Evolutionary conservation across 1,140 invertebrate species (phyloP), one percentile per base, ranked within the genome.

Genomic region (Cydia strobilella): DNA sequence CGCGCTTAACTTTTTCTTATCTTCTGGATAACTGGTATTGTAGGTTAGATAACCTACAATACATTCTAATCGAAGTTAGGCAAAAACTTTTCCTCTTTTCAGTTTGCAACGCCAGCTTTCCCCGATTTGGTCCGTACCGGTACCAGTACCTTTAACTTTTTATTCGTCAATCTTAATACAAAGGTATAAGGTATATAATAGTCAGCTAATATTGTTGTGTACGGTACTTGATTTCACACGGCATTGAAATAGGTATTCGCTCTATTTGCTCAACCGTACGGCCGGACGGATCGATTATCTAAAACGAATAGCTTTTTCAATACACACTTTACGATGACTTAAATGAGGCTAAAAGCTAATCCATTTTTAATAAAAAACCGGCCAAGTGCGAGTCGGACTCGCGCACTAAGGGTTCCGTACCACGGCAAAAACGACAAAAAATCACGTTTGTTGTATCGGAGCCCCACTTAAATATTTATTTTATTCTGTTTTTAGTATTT

Each of bases 261-360:
- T 54, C 51, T 54, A 54, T 54, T 54, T 54, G 51, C 51, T 54
- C 15, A 54, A n/a, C 45, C 45, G 51, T 54, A 54, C n/a, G n/a
- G 48, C 48, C 51, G n/a, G 51, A 20, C 51, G 51, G 51, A 54
- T 54, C 51, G 51, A 54, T 54, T 54, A 54, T 54, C 51, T 18
- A 54, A 54, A 54, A 54, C 51, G 51, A 54, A 54, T 48, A n/a
- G 45, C 45, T 18, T 54, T 54, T 54, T 54, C 51, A 54, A 20
- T 54, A 54, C 51, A 54, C 51, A 54, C 51, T 20, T 54, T 54
- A 54, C 51, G 15, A 54, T 54, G 5, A 54, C n/a, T 18, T 54
- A 18, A 54, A 13, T 48, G 12, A 48, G 4, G 45, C 45, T 48
- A 48, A 15, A 48, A 15, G 45, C 4, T 48, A 48, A 2, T 15